phyloP scores from a whole-genome alignment of 2,797 vertebrate species.

The Mormyrops boulengeri region DNA sequence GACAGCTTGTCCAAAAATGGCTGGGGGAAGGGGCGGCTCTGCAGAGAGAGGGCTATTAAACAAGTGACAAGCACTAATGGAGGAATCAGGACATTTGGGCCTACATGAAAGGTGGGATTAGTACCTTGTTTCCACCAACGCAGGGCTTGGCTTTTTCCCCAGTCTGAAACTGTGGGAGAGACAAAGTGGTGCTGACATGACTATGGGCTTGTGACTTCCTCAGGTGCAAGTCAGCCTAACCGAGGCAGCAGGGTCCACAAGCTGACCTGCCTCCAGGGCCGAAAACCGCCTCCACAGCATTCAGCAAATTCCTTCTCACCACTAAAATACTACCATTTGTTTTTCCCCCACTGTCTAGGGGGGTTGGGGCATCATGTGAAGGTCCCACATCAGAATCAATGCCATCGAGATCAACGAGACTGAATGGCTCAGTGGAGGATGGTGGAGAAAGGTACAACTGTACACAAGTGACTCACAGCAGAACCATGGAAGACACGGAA shows the following conservation, averaged over 20 bases:
- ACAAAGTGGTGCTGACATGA: conserved; percentile 9
- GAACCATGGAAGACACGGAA: not conserved
- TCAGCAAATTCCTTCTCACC: not conserved
- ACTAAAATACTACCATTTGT: not conserved
- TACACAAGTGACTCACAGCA: not conserved
- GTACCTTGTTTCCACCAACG: not conserved
- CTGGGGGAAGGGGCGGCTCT: not conserved
- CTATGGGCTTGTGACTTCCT: not conserved
- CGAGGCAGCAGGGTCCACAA: not conserved
- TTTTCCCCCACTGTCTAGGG: not conserved
- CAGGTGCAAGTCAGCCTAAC: not conserved
- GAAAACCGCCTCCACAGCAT: not conserved
- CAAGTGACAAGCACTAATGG: conserved; percentile 14
- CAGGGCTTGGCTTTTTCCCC: not conserved
- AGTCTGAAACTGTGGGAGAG: not conserved
- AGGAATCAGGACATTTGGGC: not conserved
- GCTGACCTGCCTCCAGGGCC: not conserved
- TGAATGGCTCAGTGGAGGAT: not conserved
- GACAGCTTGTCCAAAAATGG: not conserved
- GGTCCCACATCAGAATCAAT: not conserved
- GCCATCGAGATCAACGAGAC: not conserved
- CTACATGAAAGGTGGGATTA: not conserved
- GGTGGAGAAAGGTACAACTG: not conserved
- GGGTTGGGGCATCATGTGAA: not conserved
- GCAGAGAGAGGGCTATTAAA: not conserved